Conservation (phyloP, 2,113 vertebrate species). For the Petromus typicus region DNA sequence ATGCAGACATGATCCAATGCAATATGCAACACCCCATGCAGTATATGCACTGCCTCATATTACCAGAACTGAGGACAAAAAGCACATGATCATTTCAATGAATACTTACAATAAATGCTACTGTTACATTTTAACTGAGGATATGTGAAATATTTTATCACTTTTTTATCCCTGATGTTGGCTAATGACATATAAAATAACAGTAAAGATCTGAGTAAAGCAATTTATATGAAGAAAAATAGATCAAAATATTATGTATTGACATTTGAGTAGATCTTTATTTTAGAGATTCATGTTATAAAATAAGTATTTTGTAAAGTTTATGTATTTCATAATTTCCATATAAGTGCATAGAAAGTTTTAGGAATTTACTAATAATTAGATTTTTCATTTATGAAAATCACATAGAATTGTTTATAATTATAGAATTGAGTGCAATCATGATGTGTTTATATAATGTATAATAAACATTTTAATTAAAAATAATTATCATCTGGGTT, state of each 20-base stretch:
- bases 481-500: too few relatives aligned
- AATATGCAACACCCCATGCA: background rate
- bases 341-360: background rate
- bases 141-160: background rate
- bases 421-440: too few relatives aligned
- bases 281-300: background rate
- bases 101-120: too few relatives aligned
- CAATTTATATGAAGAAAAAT: background rate
- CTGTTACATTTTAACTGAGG: background rate
- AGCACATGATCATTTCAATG: background rate
- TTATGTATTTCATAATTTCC: background rate
- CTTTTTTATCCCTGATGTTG: rapidly evolving
- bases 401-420: background rate
- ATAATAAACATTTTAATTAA: too few relatives aligned
- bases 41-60: background rate
- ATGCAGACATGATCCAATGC: background rate
- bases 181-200: background rate
- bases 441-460: too few relatives aligned
- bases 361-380: background rate
- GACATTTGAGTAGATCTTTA: background rate
- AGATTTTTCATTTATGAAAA: background rate
- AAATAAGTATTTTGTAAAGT: background rate
- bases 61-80: background rate
- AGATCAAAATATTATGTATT: background rate
- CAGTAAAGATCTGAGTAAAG: background rate